A percentile compares a stretch with the other conserved stretches of the same genome.
phyloP scores from a whole-genome alignment of 1,140 invertebrate species.

The Danaus plexippus region DNA sequence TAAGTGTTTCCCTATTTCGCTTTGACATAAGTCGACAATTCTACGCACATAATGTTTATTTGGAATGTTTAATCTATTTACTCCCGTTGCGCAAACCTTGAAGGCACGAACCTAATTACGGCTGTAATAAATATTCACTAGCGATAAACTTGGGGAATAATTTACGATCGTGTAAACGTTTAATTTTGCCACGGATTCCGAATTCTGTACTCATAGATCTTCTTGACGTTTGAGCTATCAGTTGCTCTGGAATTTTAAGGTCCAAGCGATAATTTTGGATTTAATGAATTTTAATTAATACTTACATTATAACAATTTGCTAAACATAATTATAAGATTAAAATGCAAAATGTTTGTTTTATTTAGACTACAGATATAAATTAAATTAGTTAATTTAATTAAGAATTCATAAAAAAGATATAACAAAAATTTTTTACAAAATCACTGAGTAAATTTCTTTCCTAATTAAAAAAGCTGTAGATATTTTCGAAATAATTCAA shows the following conservation, averaged over 20 bases:
- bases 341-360: constrained; percentile 20
- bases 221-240: constrained; percentile 18
- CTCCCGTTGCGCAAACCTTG: constrained; percentile 44
- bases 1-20: constrained; percentile 8
- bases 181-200: constrained; percentile 46
- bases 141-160: constrained; percentile 61
- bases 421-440: background rate
- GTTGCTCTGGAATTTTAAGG: constrained; percentile 8
- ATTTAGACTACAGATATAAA: constrained; percentile 28
- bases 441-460: constrained; percentile 3
- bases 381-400: background rate
- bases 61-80: constrained; percentile 48
- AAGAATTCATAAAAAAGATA: background rate
- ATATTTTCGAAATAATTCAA: constrained; percentile 18
- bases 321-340: background rate
- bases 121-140: constrained; percentile 62
- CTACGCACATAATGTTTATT: constrained; percentile 6
- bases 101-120: constrained; percentile 57
- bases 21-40: background rate
- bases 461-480: constrained; percentile 8
- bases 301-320: background rate
- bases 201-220: constrained; percentile 25
- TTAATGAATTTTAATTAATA: background rate
- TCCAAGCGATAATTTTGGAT: constrained; percentile 9
- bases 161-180: constrained; percentile 60